Base-by-base conservation (phyloP, 1,140 invertebrate species). In the Cotesia glomerata region DNA sequence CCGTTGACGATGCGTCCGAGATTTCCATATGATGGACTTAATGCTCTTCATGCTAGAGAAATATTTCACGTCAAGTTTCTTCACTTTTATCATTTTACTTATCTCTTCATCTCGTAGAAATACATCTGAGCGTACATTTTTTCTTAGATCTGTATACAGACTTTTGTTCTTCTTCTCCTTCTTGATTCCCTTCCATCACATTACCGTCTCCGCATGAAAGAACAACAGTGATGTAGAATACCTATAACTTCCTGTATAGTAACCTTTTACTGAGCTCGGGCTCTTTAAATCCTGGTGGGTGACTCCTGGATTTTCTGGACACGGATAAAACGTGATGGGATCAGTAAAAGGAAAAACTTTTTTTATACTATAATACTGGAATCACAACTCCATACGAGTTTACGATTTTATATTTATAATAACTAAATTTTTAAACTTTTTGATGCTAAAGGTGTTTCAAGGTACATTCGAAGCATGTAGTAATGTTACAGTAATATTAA, bases 261-360 rank as follows among this genome's bases (percentile, higher is more conserved):
- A 54, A 5, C 52, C 52, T 18, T 13, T 54, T n/a, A 14, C 52
- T 54, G n/a, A 14, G 52, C 52, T 54, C n/a, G 16, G 16, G 5
- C 52, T 54, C 52, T 54, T 54, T 5, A 54, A n/a, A 14, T 54
- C 52, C n/a, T n/a, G 16, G 16, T 4, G 39, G 39, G 13, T 14
- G 16, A 54, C 13, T 54, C 52, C 13, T 63, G 76, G 75, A 77
- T 77, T 77, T 77, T 71, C 71, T 75, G 76, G 76, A 77, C 76
- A 77, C 70, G 74, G 74, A 58, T 69, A 68, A 74, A 62, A 77
- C 76, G 76, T 77, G 76, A 77, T 71, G 64, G 69, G 74, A 77
- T 75, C 69, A 67, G 52, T 35, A 71, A 52, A 54, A 32, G 45
- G 52, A 59, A 51, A 49, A 56, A 36, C 54, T 35, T 58, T 26